Percentiles rank a stretch among this genome's conserved stretches.
phyloP scores from a whole-genome alignment of 1,140 invertebrate species.

The Nixonia krombeini region DNA sequence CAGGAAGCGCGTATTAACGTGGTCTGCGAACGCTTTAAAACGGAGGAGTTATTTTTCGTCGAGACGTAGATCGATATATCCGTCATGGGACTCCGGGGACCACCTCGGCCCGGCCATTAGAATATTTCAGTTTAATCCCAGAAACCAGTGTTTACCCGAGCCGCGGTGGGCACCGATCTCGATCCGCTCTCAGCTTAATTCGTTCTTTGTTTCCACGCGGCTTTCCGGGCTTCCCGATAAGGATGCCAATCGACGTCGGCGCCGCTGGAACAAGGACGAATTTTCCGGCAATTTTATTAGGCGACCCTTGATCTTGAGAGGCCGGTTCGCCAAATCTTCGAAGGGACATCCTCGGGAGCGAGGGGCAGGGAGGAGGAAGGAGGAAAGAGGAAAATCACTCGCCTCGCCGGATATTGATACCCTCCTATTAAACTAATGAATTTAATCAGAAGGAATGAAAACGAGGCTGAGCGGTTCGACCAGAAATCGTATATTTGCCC shows the following conservation, averaged over 20 bases:
- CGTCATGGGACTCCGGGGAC: constrained; percentile 61
- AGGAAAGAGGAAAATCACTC: constrained; percentile 54
- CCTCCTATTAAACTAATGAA: constrained; percentile 70
- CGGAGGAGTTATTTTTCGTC: no score
- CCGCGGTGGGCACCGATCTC: no score
- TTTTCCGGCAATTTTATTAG: constrained; percentile 61
- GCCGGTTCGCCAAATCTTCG: constrained; percentile 28
- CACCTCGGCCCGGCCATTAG: constrained; percentile 59
- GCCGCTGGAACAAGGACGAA: constrained; percentile 30
- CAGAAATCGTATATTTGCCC: constrained; percentile 51
- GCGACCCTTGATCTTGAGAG: constrained; percentile 11
- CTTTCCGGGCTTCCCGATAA: no score
- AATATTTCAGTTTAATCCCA: constrained; percentile 66
- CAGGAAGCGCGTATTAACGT: no score
- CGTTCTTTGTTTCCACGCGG: no score
- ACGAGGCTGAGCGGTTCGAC: constrained; percentile 57
- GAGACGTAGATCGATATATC: constrained; percentile 62
- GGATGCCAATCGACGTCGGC: no score
- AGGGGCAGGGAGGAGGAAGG: no score
- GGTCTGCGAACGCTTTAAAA: no score
- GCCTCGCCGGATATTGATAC: constrained; percentile 67
- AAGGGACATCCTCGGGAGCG: constrained; percentile 32
- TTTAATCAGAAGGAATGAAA: constrained; percentile 72
- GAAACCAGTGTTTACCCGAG: no score
- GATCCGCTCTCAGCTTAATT: no score